A percentile compares a stretch with the other conserved stretches of the same genome.
Evolutionary conservation across 2,113 vertebrate species (phyloP).

Genomic region (Irena cyanogastra): DNA sequence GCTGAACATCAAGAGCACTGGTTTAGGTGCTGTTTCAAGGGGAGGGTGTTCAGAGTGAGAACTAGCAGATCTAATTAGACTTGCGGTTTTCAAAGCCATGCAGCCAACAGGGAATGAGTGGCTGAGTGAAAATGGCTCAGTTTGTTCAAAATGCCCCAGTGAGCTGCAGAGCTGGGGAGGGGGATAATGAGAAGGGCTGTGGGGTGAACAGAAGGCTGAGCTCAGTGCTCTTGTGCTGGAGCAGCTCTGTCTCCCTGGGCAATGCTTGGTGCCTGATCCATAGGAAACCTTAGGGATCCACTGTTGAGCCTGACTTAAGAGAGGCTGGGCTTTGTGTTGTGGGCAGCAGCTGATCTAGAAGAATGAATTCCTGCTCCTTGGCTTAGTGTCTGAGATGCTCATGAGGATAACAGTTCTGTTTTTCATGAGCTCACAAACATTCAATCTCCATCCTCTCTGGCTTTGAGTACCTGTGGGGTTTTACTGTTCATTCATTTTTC

Average conservation of each 20-base stretch:
- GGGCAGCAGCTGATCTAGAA: neutral
- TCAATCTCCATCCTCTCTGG: neutral
- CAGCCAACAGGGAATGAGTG: rapidly evolving
- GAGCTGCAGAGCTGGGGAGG: neutral
- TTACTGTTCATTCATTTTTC: neutral
- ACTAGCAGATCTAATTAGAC: neutral
- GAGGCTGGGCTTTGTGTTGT: neutral
- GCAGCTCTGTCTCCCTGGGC: neutral
- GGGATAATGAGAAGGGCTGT: rapidly evolving
- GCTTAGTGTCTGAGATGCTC: neutral
- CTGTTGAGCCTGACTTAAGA: rapidly evolving
- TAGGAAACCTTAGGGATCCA: rapidly evolving
- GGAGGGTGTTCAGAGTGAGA: neutral
- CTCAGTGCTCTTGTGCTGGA: rapidly evolving
- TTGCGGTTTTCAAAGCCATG: neutral
- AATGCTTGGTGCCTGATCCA: neutral
- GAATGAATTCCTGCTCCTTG: neutral
- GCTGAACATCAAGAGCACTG: neutral
- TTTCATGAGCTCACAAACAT: neutral
- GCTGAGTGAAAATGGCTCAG: neutral
- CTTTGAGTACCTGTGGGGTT: neutral
- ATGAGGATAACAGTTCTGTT: neutral
- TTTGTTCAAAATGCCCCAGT: neutral
- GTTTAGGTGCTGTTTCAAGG: neutral
- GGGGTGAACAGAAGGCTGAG: neutral